phyloP scores from a whole-genome alignment of 2,888 invertebrate species.

The Mythimna pallens region DNA sequence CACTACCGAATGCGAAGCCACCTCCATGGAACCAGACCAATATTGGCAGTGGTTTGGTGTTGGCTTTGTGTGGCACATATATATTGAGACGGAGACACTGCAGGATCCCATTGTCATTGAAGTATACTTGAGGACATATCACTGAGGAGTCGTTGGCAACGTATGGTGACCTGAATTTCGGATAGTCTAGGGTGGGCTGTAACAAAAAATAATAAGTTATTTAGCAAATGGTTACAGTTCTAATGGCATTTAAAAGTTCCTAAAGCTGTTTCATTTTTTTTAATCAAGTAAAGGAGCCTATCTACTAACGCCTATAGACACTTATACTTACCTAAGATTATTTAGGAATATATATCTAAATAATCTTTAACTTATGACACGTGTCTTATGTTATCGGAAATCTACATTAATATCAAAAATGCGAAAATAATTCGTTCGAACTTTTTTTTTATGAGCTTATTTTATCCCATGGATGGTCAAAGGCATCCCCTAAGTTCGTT shows the following conservation, averaged over 20 bases:
- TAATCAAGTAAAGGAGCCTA: background rate
- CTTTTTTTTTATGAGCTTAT: too few species aligned
- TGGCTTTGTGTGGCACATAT: constrained; percentile 68
- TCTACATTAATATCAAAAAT: too few species aligned
- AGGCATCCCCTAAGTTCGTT: too few species aligned
- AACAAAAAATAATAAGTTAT: too few species aligned
- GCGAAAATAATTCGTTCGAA: too few species aligned
- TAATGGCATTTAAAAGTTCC: too few species aligned
- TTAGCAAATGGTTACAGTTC: background rate
- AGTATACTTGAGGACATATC: constrained; percentile 72
- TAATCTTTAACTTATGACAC: too few species aligned
- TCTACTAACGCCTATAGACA: too few species aligned
- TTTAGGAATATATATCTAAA: too few species aligned
- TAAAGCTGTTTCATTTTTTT: background rate
- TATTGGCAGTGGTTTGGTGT: constrained; percentile 69
- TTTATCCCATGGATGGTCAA: too few species aligned
- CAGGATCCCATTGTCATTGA: constrained; percentile 65
- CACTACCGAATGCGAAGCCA: constrained; percentile 76
- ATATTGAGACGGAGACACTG: constrained; percentile 74
- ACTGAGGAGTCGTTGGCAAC: constrained; percentile 72
- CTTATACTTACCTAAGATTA: too few species aligned
- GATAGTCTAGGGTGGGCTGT: constrained; percentile 68
- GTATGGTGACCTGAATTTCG: constrained; percentile 69
- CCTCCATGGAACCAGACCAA: constrained; percentile 84
- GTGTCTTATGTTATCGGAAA: too few species aligned